Conservation (phyloP, 2,888 invertebrate genomes). For the Scaptodrosophila latifasciaeformis region DNA sequence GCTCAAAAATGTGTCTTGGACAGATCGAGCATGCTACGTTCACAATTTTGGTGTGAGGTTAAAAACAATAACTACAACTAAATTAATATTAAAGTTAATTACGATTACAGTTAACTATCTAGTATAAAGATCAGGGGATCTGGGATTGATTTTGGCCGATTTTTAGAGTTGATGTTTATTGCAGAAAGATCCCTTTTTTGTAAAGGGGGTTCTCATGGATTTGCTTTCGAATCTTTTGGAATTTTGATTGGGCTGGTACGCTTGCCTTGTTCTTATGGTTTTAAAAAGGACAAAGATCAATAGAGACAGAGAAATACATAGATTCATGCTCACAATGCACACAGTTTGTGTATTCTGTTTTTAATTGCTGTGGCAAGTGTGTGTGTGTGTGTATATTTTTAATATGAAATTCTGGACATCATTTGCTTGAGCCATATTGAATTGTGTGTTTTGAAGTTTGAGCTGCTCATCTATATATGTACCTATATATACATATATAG, state of each 20-base stretch:
- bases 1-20: too few species aligned
- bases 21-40: too few species aligned
- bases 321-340: not conserved
- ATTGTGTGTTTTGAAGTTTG: constrained; percentile 20
- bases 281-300: constrained; percentile 1
- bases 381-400: not conserved
- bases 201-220: too few species aligned
- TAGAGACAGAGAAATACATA: not conserved
- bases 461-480: constrained; percentile 10
- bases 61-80: not conserved
- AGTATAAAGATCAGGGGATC: too few species aligned
- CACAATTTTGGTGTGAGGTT: constrained; percentile 7
- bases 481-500: too few species aligned
- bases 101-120: too few species aligned
- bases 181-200: constrained; percentile 43
- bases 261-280: constrained; percentile 29
- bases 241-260: constrained; percentile 17
- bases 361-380: not conserved
- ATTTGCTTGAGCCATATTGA: constrained; percentile 51
- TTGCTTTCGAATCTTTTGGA: constrained; percentile 9
- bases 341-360: constrained; percentile 24
- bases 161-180: too few species aligned
- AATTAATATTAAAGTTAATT: not conserved
- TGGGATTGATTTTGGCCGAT: too few species aligned
- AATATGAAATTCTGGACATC: constrained; percentile 44